phyloP scores from a whole-genome alignment of 2,113 vertebrate genomes.

The Alligator mississippiensis region DNA sequence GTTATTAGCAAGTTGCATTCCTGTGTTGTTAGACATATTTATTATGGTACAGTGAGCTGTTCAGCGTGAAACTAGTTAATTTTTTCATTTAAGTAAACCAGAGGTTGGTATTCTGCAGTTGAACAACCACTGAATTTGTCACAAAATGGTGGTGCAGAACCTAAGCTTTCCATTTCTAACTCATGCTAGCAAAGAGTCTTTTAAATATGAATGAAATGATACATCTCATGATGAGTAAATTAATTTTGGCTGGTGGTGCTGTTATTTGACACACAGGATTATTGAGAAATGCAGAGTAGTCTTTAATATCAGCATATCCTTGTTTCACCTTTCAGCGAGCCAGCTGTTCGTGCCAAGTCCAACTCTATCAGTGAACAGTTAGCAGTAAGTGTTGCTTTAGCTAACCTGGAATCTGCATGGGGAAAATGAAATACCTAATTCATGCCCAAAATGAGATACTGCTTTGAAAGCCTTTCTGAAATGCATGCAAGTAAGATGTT shows the following conservation, averaged over 20 bases:
- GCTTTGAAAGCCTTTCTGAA: not conserved
- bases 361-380: constrained; percentile 93
- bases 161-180: not conserved
- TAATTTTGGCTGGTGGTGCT: not conserved
- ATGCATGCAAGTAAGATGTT: not conserved
- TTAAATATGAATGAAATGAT: not conserved
- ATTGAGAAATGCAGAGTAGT: not conserved
- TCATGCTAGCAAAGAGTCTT: not conserved
- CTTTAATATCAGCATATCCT: not conserved
- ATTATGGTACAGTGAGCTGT: not conserved
- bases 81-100: not conserved
- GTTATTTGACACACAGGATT: not conserved
- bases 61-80: not conserved
- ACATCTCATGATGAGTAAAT: fast-evolving
- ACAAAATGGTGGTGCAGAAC: not conserved
- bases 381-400: constrained; percentile 75
- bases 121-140: not conserved
- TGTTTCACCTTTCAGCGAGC: constrained; percentile 82
- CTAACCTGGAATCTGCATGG: not conserved
- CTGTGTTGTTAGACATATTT: not conserved
- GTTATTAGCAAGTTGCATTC: not conserved
- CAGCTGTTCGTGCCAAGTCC: constrained; percentile 86
- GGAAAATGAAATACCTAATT: not conserved
- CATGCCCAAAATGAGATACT: not conserved
- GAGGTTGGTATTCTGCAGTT: not conserved